These are phyloP conservation scores for Entomyzon cyanotis DNA, from an alignment of 2,113 vertebrate species.

Conservation along the genomic window DNA sequence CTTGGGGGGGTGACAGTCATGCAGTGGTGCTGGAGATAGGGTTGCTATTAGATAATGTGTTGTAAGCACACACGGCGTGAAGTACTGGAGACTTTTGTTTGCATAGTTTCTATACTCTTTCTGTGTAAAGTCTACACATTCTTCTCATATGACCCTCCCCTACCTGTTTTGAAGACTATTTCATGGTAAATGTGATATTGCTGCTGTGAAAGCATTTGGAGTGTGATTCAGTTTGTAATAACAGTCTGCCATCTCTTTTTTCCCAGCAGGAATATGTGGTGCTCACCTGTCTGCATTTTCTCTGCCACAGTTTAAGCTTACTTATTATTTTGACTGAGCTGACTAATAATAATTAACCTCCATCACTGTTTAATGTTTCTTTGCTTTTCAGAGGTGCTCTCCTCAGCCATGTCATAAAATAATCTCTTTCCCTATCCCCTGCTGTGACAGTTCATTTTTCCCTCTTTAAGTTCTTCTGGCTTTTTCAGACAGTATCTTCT, in stretches of 20 bases:
- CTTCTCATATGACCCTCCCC: background rate
- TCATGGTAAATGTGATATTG: background rate
- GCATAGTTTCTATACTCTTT: background rate
- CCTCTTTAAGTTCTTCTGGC: background rate
- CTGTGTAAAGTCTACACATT: background rate
- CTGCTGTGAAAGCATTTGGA: background rate
- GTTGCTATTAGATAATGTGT: background rate
- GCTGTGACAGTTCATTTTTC: background rate
- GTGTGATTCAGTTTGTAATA: background rate
- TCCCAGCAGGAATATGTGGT: background rate
- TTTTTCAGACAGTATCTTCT: background rate
- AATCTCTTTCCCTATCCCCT: background rate
- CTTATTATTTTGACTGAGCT: background rate
- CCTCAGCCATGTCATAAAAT: background rate
- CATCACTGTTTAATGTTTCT: background rate
- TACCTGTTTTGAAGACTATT: background rate
- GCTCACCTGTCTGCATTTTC: background rate
- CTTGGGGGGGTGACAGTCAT: background rate
- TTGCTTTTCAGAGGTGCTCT: background rate
- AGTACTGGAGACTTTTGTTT: background rate
- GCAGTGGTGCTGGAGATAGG: background rate
- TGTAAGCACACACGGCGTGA: background rate
- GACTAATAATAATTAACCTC: background rate
- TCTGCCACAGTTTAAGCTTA: background rate
- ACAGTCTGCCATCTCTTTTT: background rate